Evolutionary conservation across 2,888 invertebrate species (phyloP).

Genomic region (Brenthis ino): DNA sequence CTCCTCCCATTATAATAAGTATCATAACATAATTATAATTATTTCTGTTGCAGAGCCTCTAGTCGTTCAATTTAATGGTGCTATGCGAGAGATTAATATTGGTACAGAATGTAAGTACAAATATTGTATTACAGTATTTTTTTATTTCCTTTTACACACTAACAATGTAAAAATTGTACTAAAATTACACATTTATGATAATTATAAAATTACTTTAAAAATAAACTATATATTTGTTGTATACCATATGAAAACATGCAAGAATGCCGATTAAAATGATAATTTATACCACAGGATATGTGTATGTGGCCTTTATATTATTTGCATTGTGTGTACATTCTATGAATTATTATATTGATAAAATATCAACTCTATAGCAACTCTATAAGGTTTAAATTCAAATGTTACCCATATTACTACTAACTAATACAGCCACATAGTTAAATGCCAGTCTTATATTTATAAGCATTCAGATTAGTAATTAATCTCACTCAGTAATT

Average conservation of each 20-base stretch:
- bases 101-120: constrained; percentile 61
- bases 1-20: constrained; percentile 2
- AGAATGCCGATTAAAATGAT: constrained; percentile 59
- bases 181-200: not conserved
- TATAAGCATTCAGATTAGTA: constrained; percentile 43
- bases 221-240: not conserved
- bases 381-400: constrained; percentile 27
- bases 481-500: constrained; percentile 53
- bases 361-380: constrained; percentile 8
- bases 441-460: constrained; percentile 38
- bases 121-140: not conserved
- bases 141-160: too few species aligned
- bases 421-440: constrained; percentile 31
- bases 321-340: constrained; percentile 43
- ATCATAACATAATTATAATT: constrained; percentile 13
- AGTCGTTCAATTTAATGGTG: constrained; percentile 73
- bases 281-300: constrained; percentile 59
- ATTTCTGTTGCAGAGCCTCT: constrained; percentile 59
- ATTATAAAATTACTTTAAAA: constrained; percentile 3
- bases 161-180: too few species aligned
- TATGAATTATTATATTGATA: constrained; percentile 19
- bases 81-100: constrained; percentile 57
- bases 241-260: constrained; percentile 22
- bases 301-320: constrained; percentile 45
- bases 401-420: constrained; percentile 6